A percentile compares a stretch with the other conserved stretches of the same genome.
These are phyloP conservation scores for Poecilia picta DNA, from an alignment of 2,797 vertebrate genomes.

Conservation along the genomic window DNA sequence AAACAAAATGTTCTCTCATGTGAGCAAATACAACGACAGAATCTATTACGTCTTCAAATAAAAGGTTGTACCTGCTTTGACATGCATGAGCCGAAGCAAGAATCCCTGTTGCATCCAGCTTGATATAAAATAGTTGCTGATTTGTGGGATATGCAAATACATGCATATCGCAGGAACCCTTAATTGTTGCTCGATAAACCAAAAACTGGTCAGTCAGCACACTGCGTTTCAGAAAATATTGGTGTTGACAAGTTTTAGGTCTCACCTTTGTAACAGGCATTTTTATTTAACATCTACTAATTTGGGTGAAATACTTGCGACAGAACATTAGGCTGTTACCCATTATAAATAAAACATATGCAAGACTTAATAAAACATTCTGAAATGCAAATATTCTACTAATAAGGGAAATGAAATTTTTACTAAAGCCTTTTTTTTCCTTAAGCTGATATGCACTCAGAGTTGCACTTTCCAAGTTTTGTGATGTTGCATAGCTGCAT, in stretches of 20 bases:
- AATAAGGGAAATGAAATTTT: slow-evolving; percentile 14
- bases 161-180: slow-evolving; percentile 35
- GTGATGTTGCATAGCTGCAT: slow-evolving; percentile 8
- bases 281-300: neutral
- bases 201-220: slow-evolving; percentile 51
- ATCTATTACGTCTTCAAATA: slow-evolving; percentile 14
- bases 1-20: neutral
- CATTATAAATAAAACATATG: neutral
- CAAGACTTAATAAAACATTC: neutral
- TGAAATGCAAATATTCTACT: slow-evolving; percentile 17
- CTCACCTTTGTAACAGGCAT: neutral
- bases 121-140: slow-evolving; percentile 45
- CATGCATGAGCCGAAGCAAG: slow-evolving; percentile 12
- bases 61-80: slow-evolving; percentile 21
- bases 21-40: slow-evolving; percentile 1
- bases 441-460: slow-evolving; percentile 12
- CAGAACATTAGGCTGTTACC: neutral
- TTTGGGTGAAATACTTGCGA: slow-evolving; percentile 2
- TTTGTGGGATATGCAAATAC: slow-evolving; percentile 61
- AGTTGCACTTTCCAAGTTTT: slow-evolving; percentile 9
- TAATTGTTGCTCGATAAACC: slow-evolving; percentile 47
- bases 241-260: slow-evolving; percentile 18
- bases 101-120: slow-evolving; percentile 24
- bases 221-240: slow-evolving; percentile 24
- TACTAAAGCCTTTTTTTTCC: slow-evolving; percentile 8